Evolutionary conservation across 1,140 invertebrate species (phyloP), one percentile per base, ranked within the genome.

Genomic region (Campodea augens): DNA sequence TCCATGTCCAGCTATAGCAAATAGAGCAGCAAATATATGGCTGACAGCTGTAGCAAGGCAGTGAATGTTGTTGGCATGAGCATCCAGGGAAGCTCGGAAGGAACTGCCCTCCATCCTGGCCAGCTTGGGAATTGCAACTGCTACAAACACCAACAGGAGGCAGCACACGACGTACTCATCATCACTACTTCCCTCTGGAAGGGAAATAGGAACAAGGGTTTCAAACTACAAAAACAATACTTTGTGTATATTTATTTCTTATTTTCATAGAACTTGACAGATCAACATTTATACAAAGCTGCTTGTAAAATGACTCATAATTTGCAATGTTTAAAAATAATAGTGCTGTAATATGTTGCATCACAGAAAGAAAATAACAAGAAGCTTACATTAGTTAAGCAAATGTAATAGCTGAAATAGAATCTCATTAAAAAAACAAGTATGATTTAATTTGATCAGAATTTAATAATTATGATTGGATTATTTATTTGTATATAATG

Each of bases 121-220:
- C n/a, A 98, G 69, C 63, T 91, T 89, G 3, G 95, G 93, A 52
- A 99, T 81, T 0, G 92, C 92, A 23, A 98, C 91, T 0, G 95
- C 95, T 1, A 98, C 84, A 65, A 98, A 98, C 3, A 98, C 95
- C 89, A 99, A 95, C 18, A 98, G 62, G 4, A 98, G 66, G 63
- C 93, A 98, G 1, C 93, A 85, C 21, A 92, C 68, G 13, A 88
- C 67, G 68, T 98, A 95, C 54, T 98, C 92, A 55, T 88, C 83
- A 50, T 95, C 90, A 47, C 87, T 82, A 1, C n/a, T 5, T 20
- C 19, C 7, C 19, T 39, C 7, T 20, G 12, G 19, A 20, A 20
- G 7, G 38, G 38, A 39, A 20, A n/a, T n/a, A n/a, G n/a, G n/a
- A n/a, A n/a, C n/a, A n/a, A n/a, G n/a, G n/a, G n/a, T n/a, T n/a